Evolutionary conservation across 2,888 invertebrate genomes (phyloP), one percentile per base, ranked within the genome.

Genomic region (Harpalus rubripes): DNA sequence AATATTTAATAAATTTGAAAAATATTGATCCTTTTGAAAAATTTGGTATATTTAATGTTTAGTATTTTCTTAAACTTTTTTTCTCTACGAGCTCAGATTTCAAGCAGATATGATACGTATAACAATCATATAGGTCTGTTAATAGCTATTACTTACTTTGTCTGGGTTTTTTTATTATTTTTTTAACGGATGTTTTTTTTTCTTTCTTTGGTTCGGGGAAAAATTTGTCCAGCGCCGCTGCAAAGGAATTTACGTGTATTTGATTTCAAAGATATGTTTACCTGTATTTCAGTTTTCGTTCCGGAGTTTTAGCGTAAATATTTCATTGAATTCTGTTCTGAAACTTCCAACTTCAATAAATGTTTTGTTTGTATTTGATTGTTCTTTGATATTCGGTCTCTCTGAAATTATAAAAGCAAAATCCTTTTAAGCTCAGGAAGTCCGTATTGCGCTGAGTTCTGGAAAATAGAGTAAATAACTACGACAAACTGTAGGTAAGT

Each of bases 271-370:
- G 58, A 52, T 18, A 18, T 79, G 56, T 74, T 39, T 39, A 16
- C 4, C 65, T 56, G 56, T 26, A 81, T 68, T 68, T 81, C 68
- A 44, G 63, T 39, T 12, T 68, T 10, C 44, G 44, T 44, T 44
- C 44, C 44, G 44, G 44, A 44, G 44, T 44, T 44, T 44, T 10
- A 7, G 44, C 44, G 44, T 44, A 44, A 44, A 44, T 44, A 22
- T 61, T 22, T 61, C 18, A 61, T 61, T 22, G 7, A 22, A 61
- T 18, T 22, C 8, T 7, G 7, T 22, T 22, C 2, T 22, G 22
- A 18, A 61, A 22, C 22, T 61, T 61, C 22, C 22, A 61, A 6
- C 22, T 22, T 22, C 3, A 61, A 61, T 61, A 61, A 61, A 18
- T 61, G 61, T 61, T 22, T 61, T 61, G 22, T 61, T 18, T 61